Percentiles rank a stretch among this genome's conserved stretches.
These are phyloP conservation scores for Sebastes diploproa DNA, from an alignment of 2,797 vertebrate species.

Conservation along the genomic window DNA sequence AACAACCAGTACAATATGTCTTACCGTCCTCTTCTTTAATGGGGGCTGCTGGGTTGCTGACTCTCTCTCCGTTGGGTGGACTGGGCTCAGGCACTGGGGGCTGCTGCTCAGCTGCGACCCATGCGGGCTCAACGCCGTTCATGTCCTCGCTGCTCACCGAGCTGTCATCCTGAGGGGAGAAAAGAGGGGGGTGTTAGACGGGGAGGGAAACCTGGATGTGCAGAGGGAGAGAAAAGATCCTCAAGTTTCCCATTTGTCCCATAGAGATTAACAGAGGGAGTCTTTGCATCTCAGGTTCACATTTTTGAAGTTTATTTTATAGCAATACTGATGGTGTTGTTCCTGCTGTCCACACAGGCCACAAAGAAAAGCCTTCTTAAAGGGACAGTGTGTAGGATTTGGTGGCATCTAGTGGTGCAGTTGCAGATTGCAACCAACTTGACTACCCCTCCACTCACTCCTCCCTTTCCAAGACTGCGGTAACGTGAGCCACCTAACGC, in stretches of 20 bases:
- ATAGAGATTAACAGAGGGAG: not conserved
- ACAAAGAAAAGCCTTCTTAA: not conserved
- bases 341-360: not conserved
- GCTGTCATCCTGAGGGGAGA: slow-evolving; percentile 89
- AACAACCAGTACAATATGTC: slow-evolving; percentile 1
- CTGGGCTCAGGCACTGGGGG: slow-evolving; percentile 88
- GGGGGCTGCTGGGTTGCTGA: slow-evolving; percentile 69
- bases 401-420: too few species aligned
- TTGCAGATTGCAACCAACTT: too few species aligned
- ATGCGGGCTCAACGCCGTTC: slow-evolving; percentile 93
- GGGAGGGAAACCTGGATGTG: not conserved
- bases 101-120: slow-evolving; percentile 93
- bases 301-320: not conserved
- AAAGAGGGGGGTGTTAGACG: not conserved
- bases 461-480: too few species aligned
- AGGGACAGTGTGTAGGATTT: too few species aligned
- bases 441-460: too few species aligned
- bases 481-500: too few species aligned
- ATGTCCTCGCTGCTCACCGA: slow-evolving; percentile 97
- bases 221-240: not conserved
- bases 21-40: slow-evolving; percentile 94
- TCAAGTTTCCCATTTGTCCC: not conserved
- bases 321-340: not conserved
- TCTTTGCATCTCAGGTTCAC: not conserved
- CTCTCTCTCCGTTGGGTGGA: slow-evolving; percentile 87